Conservation (phyloP, 2,113 vertebrate species). For the Hymenochirus boettgeri region DNA sequence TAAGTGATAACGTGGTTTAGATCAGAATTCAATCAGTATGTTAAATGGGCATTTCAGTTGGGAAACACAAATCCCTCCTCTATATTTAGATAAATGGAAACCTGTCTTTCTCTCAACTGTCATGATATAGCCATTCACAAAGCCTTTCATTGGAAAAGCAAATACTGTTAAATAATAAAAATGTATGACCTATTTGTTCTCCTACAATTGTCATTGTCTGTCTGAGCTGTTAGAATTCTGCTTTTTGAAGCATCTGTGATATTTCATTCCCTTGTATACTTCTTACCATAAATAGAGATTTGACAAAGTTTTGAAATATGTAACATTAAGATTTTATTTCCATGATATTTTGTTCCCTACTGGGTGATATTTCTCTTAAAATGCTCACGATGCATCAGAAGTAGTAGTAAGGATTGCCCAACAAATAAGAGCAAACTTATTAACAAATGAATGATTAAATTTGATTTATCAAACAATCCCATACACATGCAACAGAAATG, state of each 20-base stretch:
- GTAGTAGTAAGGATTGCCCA: no score
- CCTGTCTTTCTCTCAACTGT: constrained; percentile 4
- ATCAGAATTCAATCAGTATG: constrained; percentile 38
- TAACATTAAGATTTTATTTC: no score
- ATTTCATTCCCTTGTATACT: no score
- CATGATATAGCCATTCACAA: not conserved
- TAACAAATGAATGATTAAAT: no score
- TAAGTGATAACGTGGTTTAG: constrained; percentile 17
- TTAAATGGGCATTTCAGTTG: constrained; percentile 24
- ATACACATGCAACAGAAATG: no score
- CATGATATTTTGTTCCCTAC: no score
- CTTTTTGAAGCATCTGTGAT: constrained; percentile 13
- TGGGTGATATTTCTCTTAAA: no score
- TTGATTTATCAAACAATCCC: no score
- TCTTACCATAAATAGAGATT: no score
- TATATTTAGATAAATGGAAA: constrained; percentile 7
- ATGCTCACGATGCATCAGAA: no score
- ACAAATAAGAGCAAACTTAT: no score
- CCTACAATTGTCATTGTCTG: not conserved
- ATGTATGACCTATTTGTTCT: not conserved
- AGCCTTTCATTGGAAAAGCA: constrained; percentile 3
- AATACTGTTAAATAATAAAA: constrained; percentile 12
- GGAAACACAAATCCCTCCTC: not conserved
- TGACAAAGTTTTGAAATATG: no score
- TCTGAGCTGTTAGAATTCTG: not conserved